Base-by-base conservation (phyloP, 2,888 invertebrate species). In the Agrilus cyanescens region DNA sequence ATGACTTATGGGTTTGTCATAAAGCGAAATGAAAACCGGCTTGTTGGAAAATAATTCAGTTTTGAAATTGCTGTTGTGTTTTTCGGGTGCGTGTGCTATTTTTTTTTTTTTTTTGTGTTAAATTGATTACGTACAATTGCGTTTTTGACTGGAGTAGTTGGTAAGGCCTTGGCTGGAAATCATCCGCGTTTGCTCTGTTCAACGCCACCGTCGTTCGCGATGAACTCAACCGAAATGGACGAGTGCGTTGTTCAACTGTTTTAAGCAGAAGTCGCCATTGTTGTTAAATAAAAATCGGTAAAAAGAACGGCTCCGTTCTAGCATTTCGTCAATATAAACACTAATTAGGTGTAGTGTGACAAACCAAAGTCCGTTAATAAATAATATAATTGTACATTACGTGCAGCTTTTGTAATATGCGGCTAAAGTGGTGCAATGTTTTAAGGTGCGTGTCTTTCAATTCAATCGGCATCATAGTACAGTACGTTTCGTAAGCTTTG, bases 401-500 rank as follows among this genome's bases (percentile, higher is more conserved):
- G 25, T 25, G 25, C 25, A 25, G 25, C 25, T 47, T 50, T 49
- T 47, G 60, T 54, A 59, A 60, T 57, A 55, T 54, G 55, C 55
- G 56, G 49, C 53, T 51, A 52, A 58, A 59, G 62, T 65, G 66
- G 65, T 63, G 65, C 62, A 66, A 66, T 63, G 63, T 65, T 65
- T 58, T 58, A 57, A 61, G 61, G 62, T 61, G 62, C 62, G 62
- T 60, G 58, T 59, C 56, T 56, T 49, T 51, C 52, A 54, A 53
- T 49, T 51, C 52, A 54, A 53, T 53, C 51, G 47, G 55, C 50
- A 56, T 50, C 55, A 52, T 53, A 51, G 53, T 54, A 54, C 57
- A 51, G 53, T 54, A 54, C 57, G 59, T 63, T 62, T 63, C 59
- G 56, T 63, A 60, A 61, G 61, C 57, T 59, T 56, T 41, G 46